A percentile compares a stretch with the other conserved stretches of the same genome.
Conservation (phyloP, 2,113 vertebrate genomes). For the Sitta europaea region DNA sequence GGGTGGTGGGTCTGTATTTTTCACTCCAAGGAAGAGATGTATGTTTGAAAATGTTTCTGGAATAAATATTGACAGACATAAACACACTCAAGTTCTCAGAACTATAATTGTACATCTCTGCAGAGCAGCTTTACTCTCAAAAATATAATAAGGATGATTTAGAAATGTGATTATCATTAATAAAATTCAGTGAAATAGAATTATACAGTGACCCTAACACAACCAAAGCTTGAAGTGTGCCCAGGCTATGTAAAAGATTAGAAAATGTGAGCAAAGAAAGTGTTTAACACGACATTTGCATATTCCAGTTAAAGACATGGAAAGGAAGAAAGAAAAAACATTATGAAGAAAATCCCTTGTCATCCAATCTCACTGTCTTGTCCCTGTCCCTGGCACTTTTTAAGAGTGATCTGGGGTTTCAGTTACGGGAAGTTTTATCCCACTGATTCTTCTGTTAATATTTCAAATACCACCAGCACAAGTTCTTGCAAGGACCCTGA, state of each 20-base stretch:
- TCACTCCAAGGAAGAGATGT: neutral
- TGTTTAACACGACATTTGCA: neutral
- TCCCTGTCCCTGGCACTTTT: neutral
- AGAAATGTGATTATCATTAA: neutral
- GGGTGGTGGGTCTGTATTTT: neutral
- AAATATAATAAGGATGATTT: neutral
- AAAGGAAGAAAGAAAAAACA: neutral
- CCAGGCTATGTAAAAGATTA: neutral
- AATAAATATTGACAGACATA: neutral
- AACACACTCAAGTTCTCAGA: neutral
- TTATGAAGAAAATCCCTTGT: neutral
- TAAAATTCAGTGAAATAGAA: neutral
- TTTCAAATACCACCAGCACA: neutral
- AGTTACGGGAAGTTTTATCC: neutral
- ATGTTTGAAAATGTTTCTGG: neutral
- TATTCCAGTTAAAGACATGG: neutral
- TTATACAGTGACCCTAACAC: neutral
- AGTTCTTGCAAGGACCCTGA: slow-evolving; percentile 10
- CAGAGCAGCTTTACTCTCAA: neutral
- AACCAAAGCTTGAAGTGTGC: neutral
- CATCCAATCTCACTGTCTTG: neutral
- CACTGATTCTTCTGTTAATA: neutral
- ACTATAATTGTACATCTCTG: neutral
- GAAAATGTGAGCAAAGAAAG: neutral
- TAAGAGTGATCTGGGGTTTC: neutral